Conservation (phyloP, 2,797 vertebrate species). For the Lepus oiostolus region DNA sequence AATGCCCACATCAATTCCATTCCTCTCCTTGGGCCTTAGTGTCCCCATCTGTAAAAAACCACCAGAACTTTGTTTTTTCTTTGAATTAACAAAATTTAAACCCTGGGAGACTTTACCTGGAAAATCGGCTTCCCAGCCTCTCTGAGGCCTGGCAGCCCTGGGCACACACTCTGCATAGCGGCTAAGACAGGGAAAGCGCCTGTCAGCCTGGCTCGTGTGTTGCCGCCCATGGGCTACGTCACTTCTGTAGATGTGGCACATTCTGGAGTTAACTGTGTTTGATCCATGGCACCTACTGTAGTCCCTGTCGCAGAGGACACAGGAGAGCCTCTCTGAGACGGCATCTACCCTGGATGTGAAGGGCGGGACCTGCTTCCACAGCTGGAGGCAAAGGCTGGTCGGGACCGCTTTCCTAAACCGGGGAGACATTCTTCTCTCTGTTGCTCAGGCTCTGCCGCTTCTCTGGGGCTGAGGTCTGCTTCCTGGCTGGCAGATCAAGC, state of each 20-base stretch:
- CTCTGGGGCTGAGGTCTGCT: not conserved
- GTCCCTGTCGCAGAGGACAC: not conserved
- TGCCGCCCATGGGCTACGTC: fast-evolving
- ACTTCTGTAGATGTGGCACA: not conserved
- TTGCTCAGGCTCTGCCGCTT: not conserved
- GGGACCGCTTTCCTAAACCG: not conserved
- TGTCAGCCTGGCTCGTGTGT: not conserved
- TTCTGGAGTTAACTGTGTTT: not conserved
- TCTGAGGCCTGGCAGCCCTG: not conserved
- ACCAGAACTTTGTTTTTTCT: not conserved
- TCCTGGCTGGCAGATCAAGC: not conserved
- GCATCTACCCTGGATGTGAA: not conserved
- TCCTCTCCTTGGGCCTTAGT: not conserved
- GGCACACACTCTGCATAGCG: fast-evolving
- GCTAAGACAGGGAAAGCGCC: fast-evolving
- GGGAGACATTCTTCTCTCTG: not conserved
- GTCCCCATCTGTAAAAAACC: not conserved
- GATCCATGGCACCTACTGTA: not conserved
- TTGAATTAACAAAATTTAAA: not conserved
- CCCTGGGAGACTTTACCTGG: not conserved
- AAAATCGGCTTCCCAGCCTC: not conserved
- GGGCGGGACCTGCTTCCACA: not conserved
- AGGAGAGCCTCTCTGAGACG: not conserved
- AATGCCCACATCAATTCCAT: not conserved
- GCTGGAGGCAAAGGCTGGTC: not conserved